These are phyloP conservation scores for Umimayanthus kanabou DNA, from an alignment of 92 coral and sea anemone genomes.

Conservation along the genomic window DNA sequence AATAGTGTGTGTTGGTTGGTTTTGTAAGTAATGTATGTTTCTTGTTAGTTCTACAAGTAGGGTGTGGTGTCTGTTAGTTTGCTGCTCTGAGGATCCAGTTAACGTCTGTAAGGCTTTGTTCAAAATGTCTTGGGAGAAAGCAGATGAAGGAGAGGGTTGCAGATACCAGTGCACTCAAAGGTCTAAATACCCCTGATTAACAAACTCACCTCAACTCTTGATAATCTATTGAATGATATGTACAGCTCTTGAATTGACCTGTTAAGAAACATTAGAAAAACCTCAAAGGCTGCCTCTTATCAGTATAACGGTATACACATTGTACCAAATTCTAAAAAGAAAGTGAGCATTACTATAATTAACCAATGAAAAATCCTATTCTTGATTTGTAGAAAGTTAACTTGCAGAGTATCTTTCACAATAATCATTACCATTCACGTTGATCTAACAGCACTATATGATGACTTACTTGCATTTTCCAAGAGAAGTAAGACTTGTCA, in stretches of 20 bases:
- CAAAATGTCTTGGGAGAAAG: no score
- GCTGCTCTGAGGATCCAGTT: no score
- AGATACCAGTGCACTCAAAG: no score
- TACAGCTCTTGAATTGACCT: conserved; percentile 80
- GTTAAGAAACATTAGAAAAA: conserved; percentile 18
- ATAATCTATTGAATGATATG: conserved; percentile 62
- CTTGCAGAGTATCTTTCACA: no score
- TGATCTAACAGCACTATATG: neutral
- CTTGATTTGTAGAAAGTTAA: neutral
- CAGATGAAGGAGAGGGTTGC: no score
- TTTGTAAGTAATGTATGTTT: no score
- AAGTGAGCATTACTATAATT: neutral
- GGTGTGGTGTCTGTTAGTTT: no score
- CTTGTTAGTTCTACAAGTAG: no score
- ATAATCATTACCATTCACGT: no score
- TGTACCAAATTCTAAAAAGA: neutral
- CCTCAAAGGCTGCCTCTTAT: neutral
- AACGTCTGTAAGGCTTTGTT: no score
- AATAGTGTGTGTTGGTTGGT: no score
- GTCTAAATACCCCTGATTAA: neutral
- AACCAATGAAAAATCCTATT: no score
- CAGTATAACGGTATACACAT: neutral
- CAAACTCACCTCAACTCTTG: conserved; percentile 62
- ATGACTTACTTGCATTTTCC: conserved; percentile 67
- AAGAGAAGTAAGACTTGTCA: conserved; percentile 50